Percentiles rank a stretch among this genome's conserved stretches.
phyloP scores from a whole-genome alignment of 2,888 invertebrate species.

The Hirtodrosophila trivittata region DNA sequence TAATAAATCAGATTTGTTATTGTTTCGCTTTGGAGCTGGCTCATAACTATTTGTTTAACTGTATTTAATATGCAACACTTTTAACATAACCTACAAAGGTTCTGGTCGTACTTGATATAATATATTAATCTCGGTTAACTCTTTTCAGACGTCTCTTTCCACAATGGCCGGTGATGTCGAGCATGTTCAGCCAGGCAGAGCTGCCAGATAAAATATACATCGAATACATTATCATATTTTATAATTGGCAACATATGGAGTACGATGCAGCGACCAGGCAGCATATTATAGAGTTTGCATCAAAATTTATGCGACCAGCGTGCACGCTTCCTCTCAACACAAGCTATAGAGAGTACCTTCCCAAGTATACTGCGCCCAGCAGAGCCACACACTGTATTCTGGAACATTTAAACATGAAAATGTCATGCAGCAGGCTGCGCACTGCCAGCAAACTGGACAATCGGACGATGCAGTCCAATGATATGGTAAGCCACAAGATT shows the following conservation, averaged over 20 bases:
- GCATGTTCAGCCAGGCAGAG: slow-evolving; percentile 57
- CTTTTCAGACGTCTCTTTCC: slow-evolving; percentile 59
- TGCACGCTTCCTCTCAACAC: slow-evolving; percentile 53
- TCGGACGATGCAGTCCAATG: slow-evolving; percentile 39
- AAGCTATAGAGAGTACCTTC: slow-evolving; percentile 61
- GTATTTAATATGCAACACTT: too few relatives aligned
- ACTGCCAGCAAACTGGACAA: slow-evolving; percentile 61
- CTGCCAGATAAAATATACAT: slow-evolving; percentile 70
- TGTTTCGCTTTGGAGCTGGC: too few relatives aligned
- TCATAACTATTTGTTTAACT: too few relatives aligned
- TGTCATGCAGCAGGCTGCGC: slow-evolving; percentile 52
- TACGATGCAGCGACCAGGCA: slow-evolving; percentile 47
- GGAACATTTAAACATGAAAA: slow-evolving; percentile 54
- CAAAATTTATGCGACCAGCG: slow-evolving; percentile 71
- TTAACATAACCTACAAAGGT: background rate
- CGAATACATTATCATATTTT: slow-evolving; percentile 75
- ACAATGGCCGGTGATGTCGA: slow-evolving; percentile 49
- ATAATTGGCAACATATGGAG: slow-evolving; percentile 69
- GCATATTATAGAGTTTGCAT: slow-evolving; percentile 64
- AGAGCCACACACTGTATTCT: slow-evolving; percentile 69
- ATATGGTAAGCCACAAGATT: slow-evolving; percentile 61
- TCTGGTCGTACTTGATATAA: background rate
- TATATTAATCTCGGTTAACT: background rate
- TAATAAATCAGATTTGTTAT: too few relatives aligned
- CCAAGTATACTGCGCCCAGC: slow-evolving; percentile 47